Conservation (phyloP, 2,113 vertebrate species). For the Harpagus bidentatus region DNA sequence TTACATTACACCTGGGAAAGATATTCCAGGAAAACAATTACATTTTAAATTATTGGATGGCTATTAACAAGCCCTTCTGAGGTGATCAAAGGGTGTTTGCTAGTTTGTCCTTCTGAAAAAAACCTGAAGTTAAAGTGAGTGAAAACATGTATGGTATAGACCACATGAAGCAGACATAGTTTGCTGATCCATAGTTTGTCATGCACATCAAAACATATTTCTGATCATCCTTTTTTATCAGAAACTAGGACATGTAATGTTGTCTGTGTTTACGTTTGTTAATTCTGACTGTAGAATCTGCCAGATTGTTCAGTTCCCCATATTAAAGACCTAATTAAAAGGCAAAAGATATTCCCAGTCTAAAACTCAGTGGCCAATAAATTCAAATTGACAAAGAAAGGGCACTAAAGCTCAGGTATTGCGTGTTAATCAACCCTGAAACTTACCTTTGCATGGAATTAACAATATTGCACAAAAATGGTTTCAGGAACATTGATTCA, state of each 20-base stretch:
- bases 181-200: background rate
- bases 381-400: background rate
- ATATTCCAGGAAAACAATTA: background rate
- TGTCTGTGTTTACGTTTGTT: background rate
- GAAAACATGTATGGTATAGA: background rate
- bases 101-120: background rate
- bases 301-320: background rate
- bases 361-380: background rate
- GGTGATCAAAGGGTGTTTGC: background rate
- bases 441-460: background rate
- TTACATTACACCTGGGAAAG: background rate
- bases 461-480: background rate
- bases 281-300: background rate
- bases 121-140: background rate
- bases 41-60: background rate
- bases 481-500: background rate
- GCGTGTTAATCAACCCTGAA: background rate
- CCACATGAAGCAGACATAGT: background rate
- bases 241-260: background rate
- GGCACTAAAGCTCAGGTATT: background rate
- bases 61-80: background rate
- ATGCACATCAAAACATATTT: background rate
- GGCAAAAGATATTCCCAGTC: background rate
- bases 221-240: background rate
- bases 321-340: slow-evolving; percentile 21